Conservation (phyloP, 2,113 vertebrate genomes). For the Gymnogyps californianus region DNA sequence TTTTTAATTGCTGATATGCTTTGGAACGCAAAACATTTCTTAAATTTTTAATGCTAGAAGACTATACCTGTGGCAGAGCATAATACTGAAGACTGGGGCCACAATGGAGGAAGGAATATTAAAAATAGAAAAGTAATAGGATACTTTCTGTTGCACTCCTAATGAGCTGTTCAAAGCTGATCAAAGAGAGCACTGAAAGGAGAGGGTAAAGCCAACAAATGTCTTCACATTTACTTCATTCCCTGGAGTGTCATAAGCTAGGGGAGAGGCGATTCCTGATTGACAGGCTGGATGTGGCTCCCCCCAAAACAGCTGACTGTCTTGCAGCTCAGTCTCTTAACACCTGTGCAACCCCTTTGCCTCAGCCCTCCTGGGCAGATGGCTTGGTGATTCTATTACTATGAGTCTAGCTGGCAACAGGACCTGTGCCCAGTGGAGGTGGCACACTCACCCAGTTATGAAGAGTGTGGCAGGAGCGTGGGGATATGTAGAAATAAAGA, state of each 20-base stretch:
- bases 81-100: background rate
- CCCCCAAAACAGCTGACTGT: background rate
- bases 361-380: background rate
- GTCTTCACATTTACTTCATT: background rate
- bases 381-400: constrained; percentile 16
- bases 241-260: background rate
- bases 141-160: background rate
- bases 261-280: background rate
- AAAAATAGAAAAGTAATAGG: background rate
- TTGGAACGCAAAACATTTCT: background rate
- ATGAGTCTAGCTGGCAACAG: constrained; percentile 11
- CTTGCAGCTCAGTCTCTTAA: background rate
- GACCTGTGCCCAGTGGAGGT: background rate
- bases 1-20: background rate
- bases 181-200: background rate
- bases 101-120: background rate
- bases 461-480: background rate
- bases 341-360: background rate
- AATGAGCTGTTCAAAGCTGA: background rate
- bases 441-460: rapidly evolving
- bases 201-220: background rate
- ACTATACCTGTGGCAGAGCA: background rate
- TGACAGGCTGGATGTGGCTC: background rate
- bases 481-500: background rate
- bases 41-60: background rate